Evolutionary conservation across 2,113 vertebrate genomes (phyloP).

Genomic region (Chitala chitala): DNA sequence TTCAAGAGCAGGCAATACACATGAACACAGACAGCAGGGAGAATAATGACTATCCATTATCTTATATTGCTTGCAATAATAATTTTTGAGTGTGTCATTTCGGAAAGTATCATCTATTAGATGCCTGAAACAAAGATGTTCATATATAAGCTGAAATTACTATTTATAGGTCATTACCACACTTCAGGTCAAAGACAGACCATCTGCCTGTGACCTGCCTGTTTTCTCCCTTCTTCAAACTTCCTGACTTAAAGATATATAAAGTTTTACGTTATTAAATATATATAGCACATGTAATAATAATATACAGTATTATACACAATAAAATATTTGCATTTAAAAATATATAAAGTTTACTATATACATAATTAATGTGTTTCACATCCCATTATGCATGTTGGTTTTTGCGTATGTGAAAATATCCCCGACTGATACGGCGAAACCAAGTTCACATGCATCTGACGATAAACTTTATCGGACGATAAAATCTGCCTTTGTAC

Average conservation of each 20-base stretch:
- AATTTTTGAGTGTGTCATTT: constrained; percentile 70
- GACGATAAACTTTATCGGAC: too few species aligned
- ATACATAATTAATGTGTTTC: too few species aligned
- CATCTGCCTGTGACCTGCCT: constrained; percentile 50
- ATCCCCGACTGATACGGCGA: too few species aligned
- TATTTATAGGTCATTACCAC: constrained; percentile 56
- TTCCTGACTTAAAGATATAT: constrained; percentile 6
- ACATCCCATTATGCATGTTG: too few species aligned
- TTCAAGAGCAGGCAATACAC: constrained; percentile 57
- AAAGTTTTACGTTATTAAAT: too few species aligned
- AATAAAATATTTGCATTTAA: too few species aligned
- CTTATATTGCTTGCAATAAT: constrained; percentile 58
- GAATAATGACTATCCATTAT: constrained; percentile 69
- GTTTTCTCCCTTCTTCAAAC: constrained; percentile 23
- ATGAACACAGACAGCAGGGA: constrained; percentile 49
- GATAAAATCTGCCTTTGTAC: too few species aligned
- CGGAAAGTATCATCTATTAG: constrained; percentile 62
- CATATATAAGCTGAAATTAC: constrained; percentile 66
- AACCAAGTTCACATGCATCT: too few species aligned
- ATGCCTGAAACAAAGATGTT: constrained; percentile 59
- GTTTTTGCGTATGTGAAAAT: too few species aligned
- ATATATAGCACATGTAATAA: too few species aligned
- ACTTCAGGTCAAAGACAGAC: constrained; percentile 41
- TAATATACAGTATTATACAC: too few species aligned
- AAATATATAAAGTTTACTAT: too few species aligned